Conservation (phyloP, 2,113 vertebrate species). For the Hemiprocne comata region DNA sequence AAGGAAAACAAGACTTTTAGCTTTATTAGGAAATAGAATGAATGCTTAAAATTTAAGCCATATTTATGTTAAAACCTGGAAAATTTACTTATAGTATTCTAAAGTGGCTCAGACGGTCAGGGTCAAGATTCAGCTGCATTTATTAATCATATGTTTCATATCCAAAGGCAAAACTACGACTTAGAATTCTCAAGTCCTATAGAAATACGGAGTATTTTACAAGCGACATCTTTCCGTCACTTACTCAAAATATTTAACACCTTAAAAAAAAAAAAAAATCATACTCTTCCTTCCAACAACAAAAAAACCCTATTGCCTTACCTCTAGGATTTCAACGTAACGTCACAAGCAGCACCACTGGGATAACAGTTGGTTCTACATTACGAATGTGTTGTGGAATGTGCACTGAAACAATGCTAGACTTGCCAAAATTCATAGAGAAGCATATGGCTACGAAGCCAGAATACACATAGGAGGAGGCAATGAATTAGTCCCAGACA, state of each 20-base stretch:
- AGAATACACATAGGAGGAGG: conserved; percentile 22
- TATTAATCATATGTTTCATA: neutral
- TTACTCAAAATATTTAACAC: neutral
- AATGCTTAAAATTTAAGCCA: neutral
- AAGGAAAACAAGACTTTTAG: neutral
- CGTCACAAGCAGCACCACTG: neutral
- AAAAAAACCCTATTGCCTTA: neutral
- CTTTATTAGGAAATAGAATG: neutral
- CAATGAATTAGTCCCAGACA: conserved; percentile 9
- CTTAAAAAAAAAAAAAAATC: too few species aligned
- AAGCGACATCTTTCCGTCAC: neutral
- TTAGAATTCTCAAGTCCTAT: neutral
- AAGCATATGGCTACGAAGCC: conserved; percentile 3
- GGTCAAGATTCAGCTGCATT: neutral
- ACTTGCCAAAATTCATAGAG: conserved; percentile 46
- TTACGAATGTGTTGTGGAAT: neutral
- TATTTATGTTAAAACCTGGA: neutral
- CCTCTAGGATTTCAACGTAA: neutral
- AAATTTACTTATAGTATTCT: neutral
- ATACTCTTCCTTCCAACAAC: neutral
- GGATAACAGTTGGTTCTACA: neutral
- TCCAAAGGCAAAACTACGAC: neutral
- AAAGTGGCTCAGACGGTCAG: neutral
- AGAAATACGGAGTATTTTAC: neutral
- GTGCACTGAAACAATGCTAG: neutral